These are phyloP conservation scores for Xenopus borealis DNA, from an alignment of 2,113 vertebrate species.

Conservation along the genomic window DNA sequence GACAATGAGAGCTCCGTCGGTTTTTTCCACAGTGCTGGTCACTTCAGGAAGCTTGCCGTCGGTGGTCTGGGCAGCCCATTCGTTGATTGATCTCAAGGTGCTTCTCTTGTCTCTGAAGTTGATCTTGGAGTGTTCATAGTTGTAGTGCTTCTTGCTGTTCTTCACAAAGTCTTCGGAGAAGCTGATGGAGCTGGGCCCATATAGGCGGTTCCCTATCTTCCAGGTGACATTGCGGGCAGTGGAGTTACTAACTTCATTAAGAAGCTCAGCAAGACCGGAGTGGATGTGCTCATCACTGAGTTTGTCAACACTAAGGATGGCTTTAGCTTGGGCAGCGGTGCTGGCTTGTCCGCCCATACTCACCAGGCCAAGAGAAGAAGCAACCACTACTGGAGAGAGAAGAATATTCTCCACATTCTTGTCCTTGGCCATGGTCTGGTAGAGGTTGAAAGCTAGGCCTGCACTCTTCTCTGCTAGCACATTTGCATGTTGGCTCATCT, in stretches of 20 bases:
- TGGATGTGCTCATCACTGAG: constrained; percentile 86
- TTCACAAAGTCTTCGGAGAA: constrained; percentile 82
- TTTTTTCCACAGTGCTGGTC: constrained; percentile 83
- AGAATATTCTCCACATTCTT: constrained; percentile 86
- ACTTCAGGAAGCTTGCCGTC: constrained; percentile 85
- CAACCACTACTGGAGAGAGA: constrained; percentile 87
- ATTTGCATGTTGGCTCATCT: constrained; percentile 78
- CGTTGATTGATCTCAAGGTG: constrained; percentile 86
- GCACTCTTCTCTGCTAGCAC: constrained; percentile 79
- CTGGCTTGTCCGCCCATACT: constrained; percentile 80
- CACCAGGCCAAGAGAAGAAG: constrained; percentile 84
- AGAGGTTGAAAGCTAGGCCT: constrained; percentile 83
- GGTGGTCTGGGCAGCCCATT: constrained; percentile 88
- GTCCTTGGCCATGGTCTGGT: constrained; percentile 87
- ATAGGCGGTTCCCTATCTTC: constrained; percentile 87
- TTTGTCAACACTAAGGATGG: constrained; percentile 75
- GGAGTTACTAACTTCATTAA: constrained; percentile 81
- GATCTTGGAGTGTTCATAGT: constrained; percentile 87
- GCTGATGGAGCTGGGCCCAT: constrained; percentile 84
- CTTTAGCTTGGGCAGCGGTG: constrained; percentile 84
- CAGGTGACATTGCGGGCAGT: constrained; percentile 89
- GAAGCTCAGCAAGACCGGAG: constrained; percentile 78
- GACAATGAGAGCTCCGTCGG: constrained; percentile 87
- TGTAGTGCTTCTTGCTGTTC: constrained; percentile 92
- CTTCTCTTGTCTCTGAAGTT: constrained; percentile 93